Evolutionary conservation across 2,888 invertebrate species (phyloP), one percentile per base, ranked within the genome.

Genomic region (Embidobia sp.): DNA sequence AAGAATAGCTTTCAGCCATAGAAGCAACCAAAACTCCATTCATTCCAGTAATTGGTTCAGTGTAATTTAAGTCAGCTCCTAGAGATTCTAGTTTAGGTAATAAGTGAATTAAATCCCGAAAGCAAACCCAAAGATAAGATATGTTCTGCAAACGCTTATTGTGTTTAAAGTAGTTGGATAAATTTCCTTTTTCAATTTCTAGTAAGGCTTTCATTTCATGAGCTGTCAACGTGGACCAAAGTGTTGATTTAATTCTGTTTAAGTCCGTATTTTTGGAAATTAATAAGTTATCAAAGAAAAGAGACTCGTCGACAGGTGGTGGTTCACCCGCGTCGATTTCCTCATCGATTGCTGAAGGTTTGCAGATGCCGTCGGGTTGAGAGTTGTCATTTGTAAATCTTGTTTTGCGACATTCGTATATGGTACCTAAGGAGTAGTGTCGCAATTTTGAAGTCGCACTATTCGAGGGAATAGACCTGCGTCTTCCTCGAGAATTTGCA

Each of bases 41-140:
- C 73, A 95, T 91, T 0, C 96, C 96, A 73, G 92, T 92, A 61
- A 93, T 92, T 8, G 94, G 93, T 85, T 96, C 95, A 80, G 92
- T 92, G 86, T 93, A 95, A 73, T 93, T 90, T 19, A 93, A 89
- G 78, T 94, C 93, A 18, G 94, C 95, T n/a, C 95, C 95, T 6
- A 91, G 88, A 27, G 91, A 91, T 49, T 95, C 88, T 26, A 96
- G 88, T 26, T 92, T 91, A 10, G 93, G 93, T 59, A 96, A 87
- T 29, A 95, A 88, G 79, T 94, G 93, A 85, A 92, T 92, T 48
- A 94, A 90, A 80, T 94, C 94, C 49, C 95, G 91, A 84, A 95
- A 95, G 2, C 95, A 94, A 0, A 94, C 92, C 96, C 96, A 96
- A 55, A 96, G 90, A 79, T 95, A 93, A 26, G 94, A 92, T n/a